These are phyloP conservation scores for Falco cherrug DNA, from an alignment of 2,797 vertebrate species.

Conservation along the genomic window DNA sequence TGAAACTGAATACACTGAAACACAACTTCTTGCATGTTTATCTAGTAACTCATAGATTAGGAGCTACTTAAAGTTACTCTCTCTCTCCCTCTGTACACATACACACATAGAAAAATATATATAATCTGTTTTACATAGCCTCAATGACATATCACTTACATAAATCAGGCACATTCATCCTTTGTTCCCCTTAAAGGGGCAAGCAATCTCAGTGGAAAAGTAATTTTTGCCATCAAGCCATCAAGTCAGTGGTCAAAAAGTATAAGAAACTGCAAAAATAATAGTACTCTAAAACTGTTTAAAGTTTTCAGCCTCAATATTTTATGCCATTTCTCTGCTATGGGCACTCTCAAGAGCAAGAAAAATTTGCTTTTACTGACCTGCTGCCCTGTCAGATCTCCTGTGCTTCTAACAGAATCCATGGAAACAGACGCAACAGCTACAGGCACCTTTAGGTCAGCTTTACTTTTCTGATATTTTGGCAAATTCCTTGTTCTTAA, in stretches of 20 bases:
- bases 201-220: background rate
- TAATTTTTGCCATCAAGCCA: background rate
- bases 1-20: background rate
- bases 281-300: background rate
- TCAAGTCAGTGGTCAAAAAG: background rate
- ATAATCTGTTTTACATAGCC: background rate
- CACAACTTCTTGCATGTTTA: background rate
- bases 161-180: background rate
- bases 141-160: background rate
- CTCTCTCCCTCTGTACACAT: background rate
- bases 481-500: constrained; percentile 55
- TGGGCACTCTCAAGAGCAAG: background rate
- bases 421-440: constrained; percentile 25
- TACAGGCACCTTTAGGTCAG: constrained; percentile 48
- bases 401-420: constrained; percentile 54
- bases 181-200: background rate
- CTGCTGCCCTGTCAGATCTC: constrained; percentile 55
- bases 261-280: background rate
- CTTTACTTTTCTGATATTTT: constrained; percentile 50
- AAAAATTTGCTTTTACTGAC: constrained; percentile 52
- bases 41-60: background rate
- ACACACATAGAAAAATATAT: background rate
- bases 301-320: background rate
- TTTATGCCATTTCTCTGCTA: background rate
- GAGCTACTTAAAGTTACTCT: background rate